These are phyloP conservation scores for Pan paniscus DNA, from an alignment of 2,113 vertebrate genomes.

Conservation along the genomic window DNA sequence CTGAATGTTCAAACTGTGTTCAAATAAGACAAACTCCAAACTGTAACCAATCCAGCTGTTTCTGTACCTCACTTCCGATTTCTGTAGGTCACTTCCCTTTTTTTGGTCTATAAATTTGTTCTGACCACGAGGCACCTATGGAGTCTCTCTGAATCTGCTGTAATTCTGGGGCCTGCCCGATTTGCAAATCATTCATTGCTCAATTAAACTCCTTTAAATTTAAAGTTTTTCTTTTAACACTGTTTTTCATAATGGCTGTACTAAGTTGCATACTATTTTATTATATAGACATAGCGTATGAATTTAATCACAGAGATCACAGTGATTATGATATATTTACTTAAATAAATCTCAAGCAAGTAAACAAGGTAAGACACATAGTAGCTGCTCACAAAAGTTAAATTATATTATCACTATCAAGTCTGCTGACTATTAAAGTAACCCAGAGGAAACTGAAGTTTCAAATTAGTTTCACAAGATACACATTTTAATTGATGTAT, in stretches of 20 bases:
- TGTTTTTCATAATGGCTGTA: not conserved
- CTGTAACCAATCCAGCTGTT: too few relatives aligned
- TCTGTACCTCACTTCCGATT: too few relatives aligned
- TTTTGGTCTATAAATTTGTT: too few relatives aligned
- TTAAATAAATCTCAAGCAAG: slow-evolving; percentile 18
- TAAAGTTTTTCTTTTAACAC: too few relatives aligned
- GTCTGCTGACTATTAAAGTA: not conserved
- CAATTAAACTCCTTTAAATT: too few relatives aligned
- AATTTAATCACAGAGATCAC: not conserved
- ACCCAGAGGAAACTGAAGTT: not conserved
- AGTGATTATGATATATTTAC: not conserved
- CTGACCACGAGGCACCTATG: too few relatives aligned
- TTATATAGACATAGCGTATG: not conserved
- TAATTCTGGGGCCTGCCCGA: too few relatives aligned
- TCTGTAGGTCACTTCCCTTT: too few relatives aligned
- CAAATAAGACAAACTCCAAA: too few relatives aligned
- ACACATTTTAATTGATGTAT: not conserved
- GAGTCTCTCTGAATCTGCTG: too few relatives aligned
- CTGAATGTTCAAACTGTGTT: too few relatives aligned
- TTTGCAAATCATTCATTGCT: too few relatives aligned
- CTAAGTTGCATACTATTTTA: not conserved
- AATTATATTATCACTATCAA: not conserved
- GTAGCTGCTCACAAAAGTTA: not conserved
- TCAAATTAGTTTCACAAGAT: not conserved
- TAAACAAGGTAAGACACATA: not conserved